Conservation (phyloP, 2,113 vertebrate genomes). For the Sphaerodactylus townsendi region DNA sequence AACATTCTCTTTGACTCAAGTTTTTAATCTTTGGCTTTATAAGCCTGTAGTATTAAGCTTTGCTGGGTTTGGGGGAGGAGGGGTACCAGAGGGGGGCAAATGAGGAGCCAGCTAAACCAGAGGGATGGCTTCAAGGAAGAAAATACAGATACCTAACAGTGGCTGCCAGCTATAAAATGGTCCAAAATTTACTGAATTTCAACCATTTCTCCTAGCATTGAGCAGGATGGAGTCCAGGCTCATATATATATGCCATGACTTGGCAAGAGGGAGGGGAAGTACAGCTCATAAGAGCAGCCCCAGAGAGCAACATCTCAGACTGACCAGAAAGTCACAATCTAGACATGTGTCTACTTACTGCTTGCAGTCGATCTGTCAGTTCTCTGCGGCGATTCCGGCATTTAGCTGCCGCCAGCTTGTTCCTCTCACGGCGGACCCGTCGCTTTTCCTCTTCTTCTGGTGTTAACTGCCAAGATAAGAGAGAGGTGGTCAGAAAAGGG, state of each 20-base stretch:
- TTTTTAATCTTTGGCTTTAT: too few species aligned
- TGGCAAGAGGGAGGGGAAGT: too few species aligned
- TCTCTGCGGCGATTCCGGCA: slow-evolving; percentile 93
- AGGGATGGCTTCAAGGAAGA: too few species aligned
- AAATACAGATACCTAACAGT: too few species aligned
- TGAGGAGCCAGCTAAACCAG: too few species aligned
- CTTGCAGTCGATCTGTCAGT: slow-evolving; percentile 92
- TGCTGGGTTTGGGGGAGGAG: neutral
- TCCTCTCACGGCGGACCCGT: slow-evolving; percentile 88
- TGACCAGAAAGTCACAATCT: fast-evolving
- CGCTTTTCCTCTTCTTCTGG: slow-evolving; percentile 95
- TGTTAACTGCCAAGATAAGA: slow-evolving; percentile 76
- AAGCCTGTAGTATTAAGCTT: neutral
- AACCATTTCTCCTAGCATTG: too few species aligned
- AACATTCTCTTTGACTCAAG: too few species aligned
- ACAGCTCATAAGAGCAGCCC: neutral
- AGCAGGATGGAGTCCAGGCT: too few species aligned
- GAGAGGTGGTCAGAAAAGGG: neutral
- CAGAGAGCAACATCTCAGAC: too few species aligned
- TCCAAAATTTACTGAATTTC: too few species aligned
- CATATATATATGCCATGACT: too few species aligned
- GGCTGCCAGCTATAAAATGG: too few species aligned
- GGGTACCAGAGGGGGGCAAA: neutral
- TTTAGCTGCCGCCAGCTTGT: slow-evolving; percentile 94
- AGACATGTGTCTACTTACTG: slow-evolving; percentile 76